These are phyloP conservation scores for Microchirus variegatus DNA, from an alignment of 2,797 vertebrate species.

Conservation along the genomic window DNA sequence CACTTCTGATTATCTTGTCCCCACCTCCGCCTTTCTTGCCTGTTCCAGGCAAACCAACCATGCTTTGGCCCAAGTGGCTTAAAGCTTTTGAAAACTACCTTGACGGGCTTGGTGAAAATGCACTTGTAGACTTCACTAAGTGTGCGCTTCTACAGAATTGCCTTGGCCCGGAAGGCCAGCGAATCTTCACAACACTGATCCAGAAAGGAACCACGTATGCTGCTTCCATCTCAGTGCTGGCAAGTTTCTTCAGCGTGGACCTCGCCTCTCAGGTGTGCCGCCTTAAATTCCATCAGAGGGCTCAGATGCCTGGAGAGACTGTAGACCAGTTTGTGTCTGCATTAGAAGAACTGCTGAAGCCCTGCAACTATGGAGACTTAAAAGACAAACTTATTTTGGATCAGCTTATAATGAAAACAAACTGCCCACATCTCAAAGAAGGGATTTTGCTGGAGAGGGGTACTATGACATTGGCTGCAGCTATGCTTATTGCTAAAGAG, in stretches of 20 bases:
- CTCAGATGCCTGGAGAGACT: constrained; percentile 63
- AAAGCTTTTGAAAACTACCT: constrained; percentile 67
- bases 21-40: constrained; percentile 66
- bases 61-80: constrained; percentile 68
- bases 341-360: constrained; percentile 52
- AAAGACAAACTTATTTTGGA: constrained; percentile 54
- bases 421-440: constrained; percentile 50
- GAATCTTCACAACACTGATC: constrained; percentile 49
- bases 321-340: constrained; percentile 56
- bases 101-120: constrained; percentile 48
- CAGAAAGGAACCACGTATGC: constrained; percentile 35
- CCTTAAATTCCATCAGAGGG: constrained; percentile 66
- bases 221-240: constrained; percentile 49
- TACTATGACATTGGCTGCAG: constrained; percentile 52
- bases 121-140: constrained; percentile 64
- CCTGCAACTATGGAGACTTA: constrained; percentile 35
- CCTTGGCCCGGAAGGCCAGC: constrained; percentile 68
- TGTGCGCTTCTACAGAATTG: constrained; percentile 66
- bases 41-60: constrained; percentile 35
- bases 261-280: constrained; percentile 29
- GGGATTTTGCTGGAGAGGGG: constrained; percentile 46
- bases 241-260: constrained; percentile 50
- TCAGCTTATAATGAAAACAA: constrained; percentile 68
- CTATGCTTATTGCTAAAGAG: constrained; percentile 55
- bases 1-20: constrained; percentile 66